phyloP scores from a whole-genome alignment of 2,113 vertebrate genomes.

The Gambusia holbrooki region DNA sequence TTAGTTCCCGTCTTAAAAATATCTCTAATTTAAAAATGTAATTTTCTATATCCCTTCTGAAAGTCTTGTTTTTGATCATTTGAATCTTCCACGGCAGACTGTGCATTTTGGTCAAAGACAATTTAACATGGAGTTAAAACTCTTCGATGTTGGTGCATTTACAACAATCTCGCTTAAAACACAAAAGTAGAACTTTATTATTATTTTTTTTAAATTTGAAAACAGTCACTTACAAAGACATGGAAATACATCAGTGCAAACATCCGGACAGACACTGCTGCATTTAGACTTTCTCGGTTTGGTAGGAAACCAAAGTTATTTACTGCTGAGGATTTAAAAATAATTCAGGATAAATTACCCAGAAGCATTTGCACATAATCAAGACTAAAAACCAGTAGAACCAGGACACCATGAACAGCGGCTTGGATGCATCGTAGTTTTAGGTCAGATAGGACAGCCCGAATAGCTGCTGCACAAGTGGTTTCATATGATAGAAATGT shows the following conservation, averaged over 20 bases:
- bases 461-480: constrained; percentile 15
- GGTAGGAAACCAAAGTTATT: constrained; percentile 31
- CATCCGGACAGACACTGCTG: constrained; percentile 21
- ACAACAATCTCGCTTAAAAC: not conserved
- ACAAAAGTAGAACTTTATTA: constrained; percentile 3
- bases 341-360: constrained; percentile 15
- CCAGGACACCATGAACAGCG: constrained; percentile 3
- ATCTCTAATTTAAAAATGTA: too few species aligned
- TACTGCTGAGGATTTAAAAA: constrained; percentile 23
- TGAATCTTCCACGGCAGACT: too few species aligned
- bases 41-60: too few species aligned
- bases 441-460: not conserved
- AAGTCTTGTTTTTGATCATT: too few species aligned
- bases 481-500: constrained; percentile 35
- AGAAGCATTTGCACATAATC: constrained; percentile 4
- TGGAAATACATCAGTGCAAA: constrained; percentile 72
- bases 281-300: constrained; percentile 19
- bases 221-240: constrained; percentile 57
- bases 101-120: too few species aligned
- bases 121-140: too few species aligned
- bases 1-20: too few species aligned
- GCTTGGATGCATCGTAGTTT: constrained; percentile 14
- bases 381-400: constrained; percentile 1
- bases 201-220: constrained; percentile 59
- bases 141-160: not conserved